Conservation (phyloP, 2,888 invertebrate genomes). For the Drosophila rellima region DNA sequence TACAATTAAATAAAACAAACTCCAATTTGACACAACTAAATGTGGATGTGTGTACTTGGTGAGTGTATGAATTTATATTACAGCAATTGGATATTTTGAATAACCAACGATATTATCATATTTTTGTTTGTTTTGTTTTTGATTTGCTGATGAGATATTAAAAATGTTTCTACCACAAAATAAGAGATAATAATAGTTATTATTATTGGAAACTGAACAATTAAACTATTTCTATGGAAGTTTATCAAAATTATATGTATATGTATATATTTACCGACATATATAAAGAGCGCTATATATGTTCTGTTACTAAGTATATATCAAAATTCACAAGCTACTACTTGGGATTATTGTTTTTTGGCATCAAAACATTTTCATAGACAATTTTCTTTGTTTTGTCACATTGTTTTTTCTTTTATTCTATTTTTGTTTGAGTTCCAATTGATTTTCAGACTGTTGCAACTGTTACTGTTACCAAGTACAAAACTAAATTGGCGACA, state of each 20-base stretch:
- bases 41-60: constrained; percentile 21
- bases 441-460: constrained; percentile 63
- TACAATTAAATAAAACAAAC: constrained; percentile 56
- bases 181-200: constrained; percentile 27
- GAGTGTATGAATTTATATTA: constrained; percentile 51
- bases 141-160: constrained; percentile 34
- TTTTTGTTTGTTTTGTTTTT: constrained; percentile 2
- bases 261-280: constrained; percentile 64
- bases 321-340: constrained; percentile 75
- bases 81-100: constrained; percentile 37
- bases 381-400: constrained; percentile 18
- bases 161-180: constrained; percentile 62
- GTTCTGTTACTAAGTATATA: constrained; percentile 53
- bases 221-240: constrained; percentile 42
- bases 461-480: constrained; percentile 58
- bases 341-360: constrained; percentile 54
- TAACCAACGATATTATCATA: constrained; percentile 23
- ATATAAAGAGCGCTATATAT: constrained; percentile 57
- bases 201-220: constrained; percentile 47
- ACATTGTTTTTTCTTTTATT: constrained; percentile 9
- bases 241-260: constrained; percentile 64
- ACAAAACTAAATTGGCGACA: constrained; percentile 61
- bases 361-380: constrained; percentile 67
- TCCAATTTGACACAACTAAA: constrained; percentile 46
- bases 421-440: constrained; percentile 38